Evolutionary conservation across 2,888 invertebrate species (phyloP).

Genomic region (Teleiodes luculella): DNA sequence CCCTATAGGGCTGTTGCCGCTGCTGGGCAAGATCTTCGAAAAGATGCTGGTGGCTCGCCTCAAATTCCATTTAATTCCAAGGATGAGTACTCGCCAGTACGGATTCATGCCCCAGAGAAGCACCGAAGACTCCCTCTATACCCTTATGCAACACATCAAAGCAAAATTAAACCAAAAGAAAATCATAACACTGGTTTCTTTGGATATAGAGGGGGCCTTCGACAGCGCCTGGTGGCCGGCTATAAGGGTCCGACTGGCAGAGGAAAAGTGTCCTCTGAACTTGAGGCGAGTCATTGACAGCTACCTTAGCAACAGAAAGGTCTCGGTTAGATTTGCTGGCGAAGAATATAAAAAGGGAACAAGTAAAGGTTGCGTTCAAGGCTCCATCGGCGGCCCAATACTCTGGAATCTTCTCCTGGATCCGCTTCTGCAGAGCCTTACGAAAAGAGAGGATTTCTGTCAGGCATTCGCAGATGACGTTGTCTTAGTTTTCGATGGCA

Average conservation of each 20-base stretch:
- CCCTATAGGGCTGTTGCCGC: slow-evolving; percentile 17
- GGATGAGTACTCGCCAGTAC: slow-evolving; percentile 15
- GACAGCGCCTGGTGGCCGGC: slow-evolving; percentile 20
- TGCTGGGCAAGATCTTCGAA: slow-evolving; percentile 8
- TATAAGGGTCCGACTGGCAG: slow-evolving; percentile 12
- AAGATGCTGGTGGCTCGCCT: slow-evolving; percentile 11
- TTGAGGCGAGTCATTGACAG: slow-evolving; percentile 11
- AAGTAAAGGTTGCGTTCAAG: not conserved
- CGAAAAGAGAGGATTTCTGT: not conserved
- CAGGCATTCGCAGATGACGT: slow-evolving; percentile 5
- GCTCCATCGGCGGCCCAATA: not conserved
- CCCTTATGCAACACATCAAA: slow-evolving; percentile 5
- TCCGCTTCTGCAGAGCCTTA: not conserved
- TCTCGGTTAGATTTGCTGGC: not conserved
- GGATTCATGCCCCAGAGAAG: slow-evolving; percentile 21
- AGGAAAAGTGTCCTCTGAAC: slow-evolving; percentile 15
- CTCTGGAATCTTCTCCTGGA: not conserved
- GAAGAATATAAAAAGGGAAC: not conserved
- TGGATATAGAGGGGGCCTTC: slow-evolving; percentile 7
- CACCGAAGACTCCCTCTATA: slow-evolving; percentile 9
- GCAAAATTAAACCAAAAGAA: not conserved
- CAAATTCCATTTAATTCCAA: slow-evolving; percentile 7
- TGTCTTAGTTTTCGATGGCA: not conserved
- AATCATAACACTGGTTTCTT: not conserved
- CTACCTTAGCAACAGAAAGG: slow-evolving; percentile 6